phyloP scores from a whole-genome alignment of 2,888 invertebrate genomes.

The Drosophila pseudotakahashii region DNA sequence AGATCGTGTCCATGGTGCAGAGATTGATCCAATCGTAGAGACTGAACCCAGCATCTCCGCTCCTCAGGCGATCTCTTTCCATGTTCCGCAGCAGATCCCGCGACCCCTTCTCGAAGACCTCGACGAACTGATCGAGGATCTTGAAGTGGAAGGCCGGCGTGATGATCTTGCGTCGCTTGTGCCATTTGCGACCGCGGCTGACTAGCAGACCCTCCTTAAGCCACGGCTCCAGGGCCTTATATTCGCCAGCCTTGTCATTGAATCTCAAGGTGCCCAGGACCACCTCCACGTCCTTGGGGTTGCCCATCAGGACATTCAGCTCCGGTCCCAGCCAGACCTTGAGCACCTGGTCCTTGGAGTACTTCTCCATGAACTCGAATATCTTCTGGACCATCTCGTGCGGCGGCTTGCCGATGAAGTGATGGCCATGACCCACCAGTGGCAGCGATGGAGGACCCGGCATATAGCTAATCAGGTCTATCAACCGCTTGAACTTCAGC shows the following conservation, averaged over 20 bases:
- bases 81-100: conserved; percentile 86
- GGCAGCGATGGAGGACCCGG: conserved; percentile 84
- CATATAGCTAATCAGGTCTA: conserved; percentile 73
- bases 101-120: conserved; percentile 88
- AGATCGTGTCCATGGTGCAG: conserved; percentile 87
- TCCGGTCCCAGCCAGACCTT: conserved; percentile 82
- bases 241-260: conserved; percentile 86
- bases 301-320: conserved; percentile 74
- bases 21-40: conserved; percentile 87
- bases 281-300: conserved; percentile 79
- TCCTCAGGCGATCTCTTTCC: conserved; percentile 84
- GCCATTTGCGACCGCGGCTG: conserved; percentile 83
- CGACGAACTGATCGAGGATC: conserved; percentile 90
- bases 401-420: conserved; percentile 84
- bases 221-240: conserved; percentile 85
- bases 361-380: conserved; percentile 79
- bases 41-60: conserved; percentile 86
- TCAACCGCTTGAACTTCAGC: conserved; percentile 72
- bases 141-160: conserved; percentile 93
- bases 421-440: conserved; percentile 85
- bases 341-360: conserved; percentile 61
- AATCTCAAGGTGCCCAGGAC: conserved; percentile 81
- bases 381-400: conserved; percentile 78
- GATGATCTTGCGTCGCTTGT: conserved; percentile 88
- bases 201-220: conserved; percentile 86